A percentile compares a stretch with the other conserved stretches of the same genome.
These are phyloP conservation scores for Babyrousa celebensis DNA, from an alignment of 2,797 vertebrate species.

Conservation along the genomic window DNA sequence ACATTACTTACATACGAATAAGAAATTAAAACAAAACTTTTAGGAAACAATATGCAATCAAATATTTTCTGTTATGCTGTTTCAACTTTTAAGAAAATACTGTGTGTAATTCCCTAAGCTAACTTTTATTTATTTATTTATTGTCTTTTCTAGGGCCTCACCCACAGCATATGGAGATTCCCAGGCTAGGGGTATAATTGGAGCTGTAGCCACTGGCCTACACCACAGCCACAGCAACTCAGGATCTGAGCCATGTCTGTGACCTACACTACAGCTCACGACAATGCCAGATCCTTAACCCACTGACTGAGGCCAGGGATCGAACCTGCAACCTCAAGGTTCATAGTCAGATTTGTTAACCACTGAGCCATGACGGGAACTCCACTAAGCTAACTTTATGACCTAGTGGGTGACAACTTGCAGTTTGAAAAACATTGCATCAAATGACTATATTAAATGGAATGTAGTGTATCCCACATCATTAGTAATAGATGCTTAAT, in stretches of 20 bases:
- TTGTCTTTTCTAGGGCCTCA: no score
- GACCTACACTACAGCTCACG: no score
- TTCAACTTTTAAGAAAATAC: slow-evolving; percentile 64
- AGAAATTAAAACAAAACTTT: slow-evolving; percentile 19
- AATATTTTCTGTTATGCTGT: slow-evolving; percentile 40
- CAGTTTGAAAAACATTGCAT: slow-evolving; percentile 50
- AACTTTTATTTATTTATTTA: neutral
- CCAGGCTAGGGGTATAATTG: no score
- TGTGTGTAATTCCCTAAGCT: slow-evolving; percentile 30
- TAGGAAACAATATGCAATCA: neutral
- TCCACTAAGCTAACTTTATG: slow-evolving; percentile 45
- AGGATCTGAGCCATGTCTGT: no score
- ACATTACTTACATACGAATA: neutral
- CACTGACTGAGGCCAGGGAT: no score
- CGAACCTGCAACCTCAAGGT: no score
- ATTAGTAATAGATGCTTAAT: slow-evolving; percentile 33
- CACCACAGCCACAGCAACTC: no score
- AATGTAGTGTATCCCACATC: neutral
- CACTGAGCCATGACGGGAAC: no score
- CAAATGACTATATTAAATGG: neutral
- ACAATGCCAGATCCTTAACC: no score
- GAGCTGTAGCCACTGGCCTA: no score
- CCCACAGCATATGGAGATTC: no score
- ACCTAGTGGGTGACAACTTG: neutral
- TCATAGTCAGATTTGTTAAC: no score